Percentiles rank a stretch among this genome's conserved stretches.
Evolutionary conservation across 1,140 invertebrate species (phyloP).

Genomic region (Zaprionus ornatus): DNA sequence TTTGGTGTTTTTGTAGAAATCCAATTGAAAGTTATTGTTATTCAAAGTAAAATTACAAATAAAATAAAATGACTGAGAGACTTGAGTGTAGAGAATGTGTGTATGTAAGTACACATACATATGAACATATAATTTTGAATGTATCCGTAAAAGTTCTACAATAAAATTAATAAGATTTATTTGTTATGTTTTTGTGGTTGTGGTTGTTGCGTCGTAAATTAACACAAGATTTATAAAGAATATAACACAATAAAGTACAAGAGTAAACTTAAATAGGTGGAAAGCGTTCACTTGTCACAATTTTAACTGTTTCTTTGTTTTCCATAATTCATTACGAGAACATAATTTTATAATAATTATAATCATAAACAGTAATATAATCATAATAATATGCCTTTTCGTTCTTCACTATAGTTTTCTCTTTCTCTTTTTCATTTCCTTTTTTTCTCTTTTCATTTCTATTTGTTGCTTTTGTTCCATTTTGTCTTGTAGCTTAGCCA

Average conservation of each 20-base stretch:
- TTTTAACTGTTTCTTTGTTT: conserved; percentile 5
- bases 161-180: conserved; percentile 4
- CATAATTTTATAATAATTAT: conserved; percentile 25
- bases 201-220: conserved; percentile 23
- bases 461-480: conserved; percentile 30
- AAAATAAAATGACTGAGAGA: conserved; percentile 36
- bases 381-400: conserved; percentile 46
- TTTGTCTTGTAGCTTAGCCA: conserved; percentile 37
- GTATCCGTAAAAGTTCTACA: conserved; percentile 22
- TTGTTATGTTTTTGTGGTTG: conserved; percentile 3
- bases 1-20: conserved; percentile 37
- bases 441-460: conserved; percentile 6
- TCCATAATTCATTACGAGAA: conserved; percentile 10
- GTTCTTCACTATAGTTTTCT: conserved; percentile 12
- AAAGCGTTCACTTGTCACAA: conserved; percentile 68
- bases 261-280: conserved; percentile 47
- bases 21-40: conserved; percentile 27
- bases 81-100: conserved; percentile 43
- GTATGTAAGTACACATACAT: conserved; percentile 17
- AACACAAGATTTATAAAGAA: conserved; percentile 37
- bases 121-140: conserved; percentile 11
- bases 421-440: not conserved
- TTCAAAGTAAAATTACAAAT: conserved; percentile 34
- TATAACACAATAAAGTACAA: conserved; percentile 40
- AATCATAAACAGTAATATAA: conserved; percentile 14